Evolutionary conservation across 2,797 vertebrate genomes (phyloP).

Genomic region (Prionace glauca): DNA sequence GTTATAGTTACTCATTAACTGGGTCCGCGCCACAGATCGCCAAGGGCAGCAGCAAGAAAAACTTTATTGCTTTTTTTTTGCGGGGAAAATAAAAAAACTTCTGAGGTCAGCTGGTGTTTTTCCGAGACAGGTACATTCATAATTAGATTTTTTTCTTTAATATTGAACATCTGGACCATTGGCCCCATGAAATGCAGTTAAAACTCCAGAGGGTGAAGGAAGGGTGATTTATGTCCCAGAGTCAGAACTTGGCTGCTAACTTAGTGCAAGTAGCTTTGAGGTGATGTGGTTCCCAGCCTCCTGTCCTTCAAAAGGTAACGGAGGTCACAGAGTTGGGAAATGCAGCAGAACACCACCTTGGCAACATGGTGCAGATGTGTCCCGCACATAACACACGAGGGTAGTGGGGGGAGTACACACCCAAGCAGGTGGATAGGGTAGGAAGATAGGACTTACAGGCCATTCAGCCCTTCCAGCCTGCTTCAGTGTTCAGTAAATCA

Average conservation of each 20-base stretch:
- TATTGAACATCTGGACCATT: conserved; percentile 56
- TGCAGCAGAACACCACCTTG: neutral
- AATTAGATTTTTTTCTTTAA: conserved; percentile 44
- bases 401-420: neutral
- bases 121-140: conserved; percentile 47
- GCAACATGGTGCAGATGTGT: neutral
- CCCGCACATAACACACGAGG: neutral
- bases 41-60: conserved; percentile 47
- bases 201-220: neutral
- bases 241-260: neutral
- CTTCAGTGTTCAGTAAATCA: too few relatives aligned
- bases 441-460: too few relatives aligned
- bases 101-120: conserved; percentile 24
- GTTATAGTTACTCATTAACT: conserved; percentile 69
- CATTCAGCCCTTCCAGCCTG: too few relatives aligned
- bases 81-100: conserved; percentile 53
- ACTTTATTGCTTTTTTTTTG: conserved; percentile 45
- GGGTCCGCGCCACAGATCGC: conserved; percentile 45
- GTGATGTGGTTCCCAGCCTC: neutral
- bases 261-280: neutral
- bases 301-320: neutral
- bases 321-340: neutral
- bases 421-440: neutral
- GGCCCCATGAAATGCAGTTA: neutral
- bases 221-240: too few relatives aligned